phyloP scores from a whole-genome alignment of 2,888 invertebrate species.

The Chrysomela aeneicollis region DNA sequence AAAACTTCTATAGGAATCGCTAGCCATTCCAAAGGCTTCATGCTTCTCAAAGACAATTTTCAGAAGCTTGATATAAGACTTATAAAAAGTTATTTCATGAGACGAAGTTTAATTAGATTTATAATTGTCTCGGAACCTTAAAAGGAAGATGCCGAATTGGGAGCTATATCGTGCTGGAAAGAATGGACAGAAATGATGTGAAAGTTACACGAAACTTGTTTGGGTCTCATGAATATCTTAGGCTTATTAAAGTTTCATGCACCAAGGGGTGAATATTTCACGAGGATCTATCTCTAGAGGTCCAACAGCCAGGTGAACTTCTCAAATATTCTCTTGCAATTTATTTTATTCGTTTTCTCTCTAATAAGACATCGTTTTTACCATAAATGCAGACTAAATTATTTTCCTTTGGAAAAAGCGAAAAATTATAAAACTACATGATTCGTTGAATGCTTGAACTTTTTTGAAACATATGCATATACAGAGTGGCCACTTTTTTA shows the following conservation, averaged over 20 bases:
- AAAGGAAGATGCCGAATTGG: constrained; percentile 30
- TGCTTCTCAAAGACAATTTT: constrained; percentile 1
- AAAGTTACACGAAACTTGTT: constrained; percentile 54
- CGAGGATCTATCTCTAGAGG: background rate
- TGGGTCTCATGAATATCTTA: constrained; percentile 45
- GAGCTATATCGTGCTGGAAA: constrained; percentile 30
- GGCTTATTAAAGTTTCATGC: constrained; percentile 25
- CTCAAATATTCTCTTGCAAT: too few relatives aligned
- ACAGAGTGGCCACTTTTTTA: too few relatives aligned
- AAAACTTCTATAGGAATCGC: background rate
- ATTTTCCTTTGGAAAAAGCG: too few relatives aligned
- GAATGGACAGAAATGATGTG: constrained; percentile 44
- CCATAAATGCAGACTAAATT: too few relatives aligned
- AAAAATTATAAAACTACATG: too few relatives aligned
- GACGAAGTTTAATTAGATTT: constrained; percentile 47
- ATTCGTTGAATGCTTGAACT: too few relatives aligned
- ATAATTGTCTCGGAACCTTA: constrained; percentile 46
- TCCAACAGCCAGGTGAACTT: too few relatives aligned
- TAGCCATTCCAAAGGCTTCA: background rate
- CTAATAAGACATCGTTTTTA: too few relatives aligned
- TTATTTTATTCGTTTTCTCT: too few relatives aligned
- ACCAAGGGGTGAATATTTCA: constrained; percentile 9
- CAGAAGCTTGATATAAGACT: constrained; percentile 25
- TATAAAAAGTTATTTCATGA: constrained; percentile 41
- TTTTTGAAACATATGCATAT: too few relatives aligned